A percentile compares a stretch with the other conserved stretches of the same genome.
Conservation (phyloP, 1,140 invertebrate species). For the Aphaenogaster rudis region DNA sequence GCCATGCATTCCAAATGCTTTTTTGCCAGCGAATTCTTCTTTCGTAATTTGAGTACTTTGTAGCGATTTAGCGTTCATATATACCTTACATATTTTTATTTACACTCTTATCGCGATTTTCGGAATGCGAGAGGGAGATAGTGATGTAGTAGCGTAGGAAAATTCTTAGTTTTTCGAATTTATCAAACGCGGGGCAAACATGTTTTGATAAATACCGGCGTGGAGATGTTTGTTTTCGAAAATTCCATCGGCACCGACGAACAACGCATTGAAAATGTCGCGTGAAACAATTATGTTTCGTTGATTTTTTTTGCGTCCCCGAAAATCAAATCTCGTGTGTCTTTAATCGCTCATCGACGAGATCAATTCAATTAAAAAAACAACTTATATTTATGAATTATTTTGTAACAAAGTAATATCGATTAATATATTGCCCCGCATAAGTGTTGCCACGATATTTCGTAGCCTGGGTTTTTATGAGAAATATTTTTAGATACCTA, state of each 20-base stretch:
- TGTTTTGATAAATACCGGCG: constrained; percentile 45
- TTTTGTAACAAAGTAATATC: constrained; percentile 11
- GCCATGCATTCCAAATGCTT: constrained; percentile 79
- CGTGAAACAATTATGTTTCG: constrained; percentile 4
- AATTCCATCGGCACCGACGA: neutral
- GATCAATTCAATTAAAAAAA: neutral
- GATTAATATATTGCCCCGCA: constrained; percentile 23
- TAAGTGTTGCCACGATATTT: constrained; percentile 60
- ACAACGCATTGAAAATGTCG: neutral
- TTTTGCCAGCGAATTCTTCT: constrained; percentile 66
- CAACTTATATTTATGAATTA: constrained; percentile 34
- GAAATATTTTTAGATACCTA: constrained; percentile 41
- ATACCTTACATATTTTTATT: constrained; percentile 5
- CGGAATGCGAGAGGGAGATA: neutral
- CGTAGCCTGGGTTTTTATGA: constrained; percentile 26
- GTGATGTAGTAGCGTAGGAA: neutral
- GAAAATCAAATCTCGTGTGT: neutral
- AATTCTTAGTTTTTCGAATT: constrained; percentile 15
- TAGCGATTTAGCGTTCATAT: constrained; percentile 55
- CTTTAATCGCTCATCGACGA: neutral
- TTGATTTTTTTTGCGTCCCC: neutral
- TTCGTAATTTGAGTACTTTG: constrained; percentile 61
- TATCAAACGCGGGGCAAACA: constrained; percentile 27
- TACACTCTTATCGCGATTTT: constrained; percentile 39
- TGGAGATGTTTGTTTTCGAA: neutral